phyloP scores from a whole-genome alignment of 2,113 vertebrate species.

The Tiliqua scincoides region DNA sequence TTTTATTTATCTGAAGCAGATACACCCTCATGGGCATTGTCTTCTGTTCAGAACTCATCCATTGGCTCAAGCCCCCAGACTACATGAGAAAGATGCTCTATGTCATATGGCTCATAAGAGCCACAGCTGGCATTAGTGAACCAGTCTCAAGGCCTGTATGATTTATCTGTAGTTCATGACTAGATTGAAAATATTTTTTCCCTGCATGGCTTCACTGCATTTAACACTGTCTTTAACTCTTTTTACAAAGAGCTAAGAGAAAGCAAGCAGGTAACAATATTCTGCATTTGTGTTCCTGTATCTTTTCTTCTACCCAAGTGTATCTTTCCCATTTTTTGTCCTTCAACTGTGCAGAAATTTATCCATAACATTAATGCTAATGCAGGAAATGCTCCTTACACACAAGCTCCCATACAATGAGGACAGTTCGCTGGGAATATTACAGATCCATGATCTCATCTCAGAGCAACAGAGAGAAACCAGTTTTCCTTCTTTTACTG shows the following conservation, averaged over 20 bases:
- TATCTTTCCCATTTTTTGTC: neutral
- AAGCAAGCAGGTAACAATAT: neutral
- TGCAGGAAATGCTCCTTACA: slow-evolving; percentile 18
- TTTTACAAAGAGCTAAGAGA: neutral
- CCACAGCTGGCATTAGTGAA: neutral
- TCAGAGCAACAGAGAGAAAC: slow-evolving; percentile 68
- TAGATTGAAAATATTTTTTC: neutral
- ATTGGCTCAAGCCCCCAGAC: neutral
- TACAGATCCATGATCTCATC: slow-evolving; percentile 55
- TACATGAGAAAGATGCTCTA: neutral
- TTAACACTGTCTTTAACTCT: neutral
- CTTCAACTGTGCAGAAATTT: neutral
- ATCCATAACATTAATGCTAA: neutral
- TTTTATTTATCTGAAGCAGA: neutral
- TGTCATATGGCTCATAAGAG: neutral
- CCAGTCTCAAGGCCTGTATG: neutral
- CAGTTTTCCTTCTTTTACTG: slow-evolving; percentile 69
- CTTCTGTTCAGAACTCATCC: neutral
- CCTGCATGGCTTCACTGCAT: no score
- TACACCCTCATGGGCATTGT: neutral
- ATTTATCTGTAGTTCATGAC: neutral
- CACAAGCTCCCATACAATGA: slow-evolving; percentile 40
- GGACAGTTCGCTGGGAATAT: slow-evolving; percentile 60
- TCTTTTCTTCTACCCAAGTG: neutral
- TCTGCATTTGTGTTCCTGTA: neutral